phyloP scores from a whole-genome alignment of 1,140 invertebrate genomes.

The Mya arenaria region DNA sequence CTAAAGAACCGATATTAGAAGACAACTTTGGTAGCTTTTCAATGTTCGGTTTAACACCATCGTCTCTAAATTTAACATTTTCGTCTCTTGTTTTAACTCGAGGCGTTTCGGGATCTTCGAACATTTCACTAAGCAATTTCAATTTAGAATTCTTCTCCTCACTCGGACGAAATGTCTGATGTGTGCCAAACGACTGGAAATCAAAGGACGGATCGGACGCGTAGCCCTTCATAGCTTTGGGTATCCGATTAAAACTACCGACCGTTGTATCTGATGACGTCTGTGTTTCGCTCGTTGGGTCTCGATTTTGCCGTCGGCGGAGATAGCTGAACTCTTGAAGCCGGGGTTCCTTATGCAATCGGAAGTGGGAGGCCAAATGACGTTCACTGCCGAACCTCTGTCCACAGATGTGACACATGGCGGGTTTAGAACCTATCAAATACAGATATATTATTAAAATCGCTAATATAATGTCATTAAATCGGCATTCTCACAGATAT shows the following conservation, averaged over 20 bases:
- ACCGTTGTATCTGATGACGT: conserved; percentile 16
- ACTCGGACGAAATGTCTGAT: conserved; percentile 20
- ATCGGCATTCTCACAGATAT: not conserved
- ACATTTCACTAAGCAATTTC: not conserved
- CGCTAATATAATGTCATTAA: not conserved
- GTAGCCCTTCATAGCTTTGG: conserved; percentile 7
- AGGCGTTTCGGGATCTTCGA: not conserved
- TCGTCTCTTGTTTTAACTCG: not conserved
- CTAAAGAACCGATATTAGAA: not conserved
- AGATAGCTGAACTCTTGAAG: conserved; percentile 38
- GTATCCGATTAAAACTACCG: not conserved
- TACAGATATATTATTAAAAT: not conserved
- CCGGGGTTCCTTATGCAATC: conserved; percentile 32
- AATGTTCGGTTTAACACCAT: not conserved
- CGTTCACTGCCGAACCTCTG: conserved; percentile 12
- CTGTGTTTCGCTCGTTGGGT: not conserved
- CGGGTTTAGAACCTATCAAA: conserved; percentile 34
- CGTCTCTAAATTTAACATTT: not conserved
- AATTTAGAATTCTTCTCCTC: not conserved
- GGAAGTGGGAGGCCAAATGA: conserved; percentile 41
- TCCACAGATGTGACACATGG: conserved; percentile 36
- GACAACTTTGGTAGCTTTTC: not conserved
- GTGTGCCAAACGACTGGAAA: conserved; percentile 15
- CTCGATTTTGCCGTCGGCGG: not conserved
- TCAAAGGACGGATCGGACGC: not conserved